Percentiles rank a stretch among this genome's conserved stretches.
Conservation (phyloP, 37 sponge, comb jelly and placozoan genomes). For the Amphimedon queenslandica region DNA sequence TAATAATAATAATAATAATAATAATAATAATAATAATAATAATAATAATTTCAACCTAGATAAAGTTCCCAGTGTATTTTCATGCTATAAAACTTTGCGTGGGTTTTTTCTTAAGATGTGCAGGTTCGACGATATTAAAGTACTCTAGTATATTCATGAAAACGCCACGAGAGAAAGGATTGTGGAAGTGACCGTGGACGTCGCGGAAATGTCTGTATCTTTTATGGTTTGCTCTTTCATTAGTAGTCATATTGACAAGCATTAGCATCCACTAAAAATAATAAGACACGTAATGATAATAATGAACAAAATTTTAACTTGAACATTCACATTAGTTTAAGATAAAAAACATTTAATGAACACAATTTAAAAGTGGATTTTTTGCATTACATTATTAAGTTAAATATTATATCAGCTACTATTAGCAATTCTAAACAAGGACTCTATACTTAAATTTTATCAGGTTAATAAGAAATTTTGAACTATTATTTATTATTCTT, state of each 20-base stretch:
- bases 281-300: neutral
- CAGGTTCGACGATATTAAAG: constrained; percentile 53
- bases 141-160: constrained; percentile 67
- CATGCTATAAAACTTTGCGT: neutral
- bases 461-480: too few relatives aligned
- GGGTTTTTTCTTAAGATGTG: neutral
- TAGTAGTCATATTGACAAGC: constrained; percentile 67
- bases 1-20: neutral
- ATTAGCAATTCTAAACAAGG: too few relatives aligned
- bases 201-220: constrained; percentile 75
- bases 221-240: constrained; percentile 62
- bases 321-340: too few relatives aligned
- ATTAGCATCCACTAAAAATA: constrained; percentile 28
- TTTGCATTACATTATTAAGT: too few relatives aligned
- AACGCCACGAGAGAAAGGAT: constrained; percentile 81
- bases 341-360: too few relatives aligned
- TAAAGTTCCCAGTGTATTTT: too few relatives aligned
- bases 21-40: neutral
- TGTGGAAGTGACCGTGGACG: constrained; percentile 51
- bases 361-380: too few relatives aligned
- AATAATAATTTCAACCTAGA: neutral
- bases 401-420: too few relatives aligned
- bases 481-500: too few relatives aligned
- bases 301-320: constrained; percentile 1
- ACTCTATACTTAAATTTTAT: too few relatives aligned